Evolutionary conservation across 2,113 vertebrate species (phyloP), one percentile per base, ranked within the genome.

Genomic region (Chlorocebus sabaeus): DNA sequence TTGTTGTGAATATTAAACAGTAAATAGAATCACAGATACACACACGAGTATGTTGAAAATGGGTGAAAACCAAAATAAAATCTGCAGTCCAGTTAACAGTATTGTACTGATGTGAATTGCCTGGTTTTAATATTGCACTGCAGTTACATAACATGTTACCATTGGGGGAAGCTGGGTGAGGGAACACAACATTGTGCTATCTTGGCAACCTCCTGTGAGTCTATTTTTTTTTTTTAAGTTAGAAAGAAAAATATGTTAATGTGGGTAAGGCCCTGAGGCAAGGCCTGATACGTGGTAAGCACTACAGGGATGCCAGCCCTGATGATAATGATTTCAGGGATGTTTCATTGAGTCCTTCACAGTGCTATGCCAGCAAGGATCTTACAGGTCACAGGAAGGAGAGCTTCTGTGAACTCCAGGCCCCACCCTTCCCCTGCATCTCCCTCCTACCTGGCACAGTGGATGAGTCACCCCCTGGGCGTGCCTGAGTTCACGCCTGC

Each of bases 221-320:
- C 72, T 86, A 1, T 82, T 89, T 48, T 30, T 12, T 16, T 64
- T 64, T 30, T 64, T 30, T 64, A 64, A 64, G 61, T 64, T 64
- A 30, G 8, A 92, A 72, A 38, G 20, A 55, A 75, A 92, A 79
- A 0, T 3, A 7, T 5, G 43, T 85, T 2, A 12, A 20, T 30
- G 5, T 1, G 4, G 3, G 14, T 52, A 25, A 89, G 57, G 12
- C 57, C 64, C n/a, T 52, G 18, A 38, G 18, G 45, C n/a, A 32
- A 50, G 35, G 11, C 38, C 8, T 12, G 17, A 1, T 2, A 13
- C 0, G 0, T 48, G 48, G 61, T 61, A 6, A 38, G 20, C 43
- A 1, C 43, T 32, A 0, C 8, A 0, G 9, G 32, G 52, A 2
- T 11, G 0, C 20, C 6, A 27, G 35, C 9, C 16, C 4, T 14